Conservation (phyloP, 2,797 vertebrate species). For the Neosalanx taihuensis region DNA sequence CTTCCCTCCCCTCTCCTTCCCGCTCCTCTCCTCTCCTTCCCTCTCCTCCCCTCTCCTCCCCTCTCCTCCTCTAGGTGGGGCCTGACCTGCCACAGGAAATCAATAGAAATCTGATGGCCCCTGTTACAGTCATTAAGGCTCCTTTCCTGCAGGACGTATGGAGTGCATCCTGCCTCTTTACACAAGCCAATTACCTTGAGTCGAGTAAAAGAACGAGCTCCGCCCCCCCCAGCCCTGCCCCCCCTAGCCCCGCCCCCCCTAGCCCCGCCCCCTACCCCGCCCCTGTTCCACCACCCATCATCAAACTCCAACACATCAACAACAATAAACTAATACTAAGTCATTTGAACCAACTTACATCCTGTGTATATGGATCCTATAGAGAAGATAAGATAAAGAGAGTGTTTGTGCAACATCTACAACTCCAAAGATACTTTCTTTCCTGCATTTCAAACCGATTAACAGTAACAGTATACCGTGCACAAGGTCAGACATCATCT, state of each 20-base stretch:
- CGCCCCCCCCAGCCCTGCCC: background rate
- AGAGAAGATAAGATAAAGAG: conserved; percentile 8
- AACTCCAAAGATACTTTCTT: conserved; percentile 29
- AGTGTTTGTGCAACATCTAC: conserved; percentile 14
- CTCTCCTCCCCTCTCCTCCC: conserved; percentile 19
- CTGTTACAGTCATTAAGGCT: conserved; percentile 49
- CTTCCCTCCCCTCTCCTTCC: conserved; percentile 8
- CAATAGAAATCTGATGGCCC: conserved; percentile 41
- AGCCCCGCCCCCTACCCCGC: conserved; percentile 8
- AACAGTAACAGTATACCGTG: conserved; percentile 30
- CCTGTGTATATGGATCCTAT: background rate
- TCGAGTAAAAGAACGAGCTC: conserved; percentile 15
- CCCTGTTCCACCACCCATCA: conserved; percentile 9
- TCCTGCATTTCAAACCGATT: conserved; percentile 50
- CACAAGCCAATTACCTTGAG: conserved; percentile 33
- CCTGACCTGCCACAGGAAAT: conserved; percentile 47
- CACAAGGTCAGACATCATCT: conserved; percentile 43
- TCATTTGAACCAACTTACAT: background rate
- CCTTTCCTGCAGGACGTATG: conserved; percentile 49
- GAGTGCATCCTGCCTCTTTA: conserved; percentile 25
- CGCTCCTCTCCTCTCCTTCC: background rate
- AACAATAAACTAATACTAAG: background rate
- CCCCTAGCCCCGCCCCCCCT: background rate
- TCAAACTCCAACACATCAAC: background rate
- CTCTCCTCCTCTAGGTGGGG: conserved; percentile 20